Percentiles rank a stretch among this genome's conserved stretches.
These are phyloP conservation scores for Diadumene lineata DNA, from an alignment of 92 coral and sea anemone species.

Conservation along the genomic window DNA sequence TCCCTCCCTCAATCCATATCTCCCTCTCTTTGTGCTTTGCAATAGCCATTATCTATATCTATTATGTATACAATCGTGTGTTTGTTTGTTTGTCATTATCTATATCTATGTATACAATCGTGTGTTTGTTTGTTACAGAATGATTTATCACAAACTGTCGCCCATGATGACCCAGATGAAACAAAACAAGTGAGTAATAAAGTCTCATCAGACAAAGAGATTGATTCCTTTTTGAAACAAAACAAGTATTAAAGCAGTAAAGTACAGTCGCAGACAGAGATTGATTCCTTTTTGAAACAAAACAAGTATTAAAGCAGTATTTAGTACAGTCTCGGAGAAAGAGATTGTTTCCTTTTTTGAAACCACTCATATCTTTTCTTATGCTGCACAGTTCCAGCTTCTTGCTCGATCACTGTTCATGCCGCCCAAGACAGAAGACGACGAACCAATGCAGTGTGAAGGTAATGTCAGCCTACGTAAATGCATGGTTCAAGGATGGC, in stretches of 20 bases:
- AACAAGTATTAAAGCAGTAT: no score
- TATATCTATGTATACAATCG: not conserved
- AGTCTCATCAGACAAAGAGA: not conserved
- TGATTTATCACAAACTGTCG: conserved; percentile 80
- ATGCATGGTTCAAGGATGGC: not conserved
- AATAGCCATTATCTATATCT: not conserved
- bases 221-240: no score
- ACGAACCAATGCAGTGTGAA: conserved; percentile 60
- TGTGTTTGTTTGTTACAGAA: conserved; percentile 42
- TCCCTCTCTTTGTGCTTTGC: not conserved
- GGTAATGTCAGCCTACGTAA: conserved; percentile 20
- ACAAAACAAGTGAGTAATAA: conserved; percentile 68
- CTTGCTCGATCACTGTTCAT: conserved; percentile 72
- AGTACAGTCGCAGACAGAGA: no score
- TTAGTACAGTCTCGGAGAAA: no score
- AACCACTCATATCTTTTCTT: no score
- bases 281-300: no score
- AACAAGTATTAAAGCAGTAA: no score
- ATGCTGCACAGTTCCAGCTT: conserved; percentile 86
- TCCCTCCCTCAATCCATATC: not conserved
- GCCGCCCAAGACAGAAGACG: conserved; percentile 37
- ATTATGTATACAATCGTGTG: not conserved
- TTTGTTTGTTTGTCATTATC: not conserved
- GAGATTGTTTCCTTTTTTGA: no score
- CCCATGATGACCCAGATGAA: conserved; percentile 86